Evolutionary conservation across 2,888 invertebrate species (phyloP).

Genomic region (Pantelozetes paolii): DNA sequence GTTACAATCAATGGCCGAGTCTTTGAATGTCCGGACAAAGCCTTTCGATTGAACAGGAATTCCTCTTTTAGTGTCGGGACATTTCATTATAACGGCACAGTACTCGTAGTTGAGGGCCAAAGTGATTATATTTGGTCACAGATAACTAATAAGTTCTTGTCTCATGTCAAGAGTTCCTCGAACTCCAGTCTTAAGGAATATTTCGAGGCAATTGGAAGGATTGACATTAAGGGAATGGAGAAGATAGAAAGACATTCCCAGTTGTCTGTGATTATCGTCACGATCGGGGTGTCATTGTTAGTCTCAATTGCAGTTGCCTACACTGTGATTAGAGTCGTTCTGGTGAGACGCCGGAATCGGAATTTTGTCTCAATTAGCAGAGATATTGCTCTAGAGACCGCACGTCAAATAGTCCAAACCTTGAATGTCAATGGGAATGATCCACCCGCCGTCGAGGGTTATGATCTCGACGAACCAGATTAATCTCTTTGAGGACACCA

Average conservation of each 20-base stretch:
- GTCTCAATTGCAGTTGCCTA: not conserved
- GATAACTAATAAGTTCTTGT: not conserved
- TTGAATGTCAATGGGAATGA: no score
- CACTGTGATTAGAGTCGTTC: not conserved
- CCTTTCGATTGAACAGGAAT: not conserved
- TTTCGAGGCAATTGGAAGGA: not conserved
- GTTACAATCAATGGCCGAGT: not conserved
- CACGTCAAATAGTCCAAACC: not conserved
- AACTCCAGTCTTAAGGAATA: not conserved
- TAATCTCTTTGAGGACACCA: no score
- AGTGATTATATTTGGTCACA: not conserved
- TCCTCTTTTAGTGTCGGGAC: not conserved
- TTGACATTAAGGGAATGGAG: not conserved
- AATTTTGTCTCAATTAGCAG: not conserved
- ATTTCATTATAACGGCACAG: no score
- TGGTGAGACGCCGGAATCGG: not conserved
- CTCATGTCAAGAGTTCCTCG: not conserved
- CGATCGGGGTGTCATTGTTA: not conserved
- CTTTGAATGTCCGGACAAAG: not conserved
- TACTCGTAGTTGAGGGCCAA: no score
- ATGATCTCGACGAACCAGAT: no score
- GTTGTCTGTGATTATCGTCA: not conserved
- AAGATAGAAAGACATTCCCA: not conserved
- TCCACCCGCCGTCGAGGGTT: no score
- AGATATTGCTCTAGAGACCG: not conserved